These are phyloP conservation scores for Limnothrissa miodon DNA, from an alignment of 2,113 vertebrate genomes.

Conservation along the genomic window DNA sequence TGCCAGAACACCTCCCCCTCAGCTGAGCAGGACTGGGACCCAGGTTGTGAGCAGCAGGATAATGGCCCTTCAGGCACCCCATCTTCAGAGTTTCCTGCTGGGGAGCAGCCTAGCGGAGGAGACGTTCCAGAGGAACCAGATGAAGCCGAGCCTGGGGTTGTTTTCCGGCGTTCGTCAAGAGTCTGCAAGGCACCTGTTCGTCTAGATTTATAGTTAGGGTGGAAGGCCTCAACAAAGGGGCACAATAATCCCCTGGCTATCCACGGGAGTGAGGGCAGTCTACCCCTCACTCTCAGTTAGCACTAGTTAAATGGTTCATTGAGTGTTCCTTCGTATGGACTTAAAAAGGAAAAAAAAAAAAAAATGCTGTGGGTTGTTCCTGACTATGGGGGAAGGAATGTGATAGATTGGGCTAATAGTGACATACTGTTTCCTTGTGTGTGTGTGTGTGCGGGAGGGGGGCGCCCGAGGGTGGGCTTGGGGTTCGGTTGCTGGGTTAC, in stretches of 20 bases:
- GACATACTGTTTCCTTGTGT: too few relatives aligned
- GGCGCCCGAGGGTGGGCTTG: too few relatives aligned
- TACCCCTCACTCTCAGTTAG: too few relatives aligned
- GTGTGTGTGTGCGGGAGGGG: too few relatives aligned
- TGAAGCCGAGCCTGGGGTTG: neutral
- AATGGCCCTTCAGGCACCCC: neutral
- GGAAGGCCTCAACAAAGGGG: neutral
- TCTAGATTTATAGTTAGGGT: neutral
- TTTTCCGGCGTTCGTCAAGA: neutral
- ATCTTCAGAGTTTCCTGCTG: neutral
- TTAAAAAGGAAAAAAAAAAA: too few relatives aligned
- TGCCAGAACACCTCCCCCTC: neutral
- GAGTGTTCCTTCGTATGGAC: too few relatives aligned
- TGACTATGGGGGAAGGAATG: neutral
- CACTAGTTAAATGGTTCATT: too few relatives aligned
- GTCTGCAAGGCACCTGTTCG: neutral
- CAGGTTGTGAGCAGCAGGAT: neutral
- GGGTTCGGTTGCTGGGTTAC: too few relatives aligned
- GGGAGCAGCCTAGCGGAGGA: neutral
- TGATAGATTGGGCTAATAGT: too few relatives aligned
- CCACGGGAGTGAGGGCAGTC: constrained; percentile 20
- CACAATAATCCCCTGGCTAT: too few relatives aligned
- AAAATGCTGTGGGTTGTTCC: too few relatives aligned
- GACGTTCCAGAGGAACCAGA: neutral
- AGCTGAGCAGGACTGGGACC: neutral